Base-by-base conservation (phyloP, 2,888 invertebrate genomes). In the Chesias legatella region DNA sequence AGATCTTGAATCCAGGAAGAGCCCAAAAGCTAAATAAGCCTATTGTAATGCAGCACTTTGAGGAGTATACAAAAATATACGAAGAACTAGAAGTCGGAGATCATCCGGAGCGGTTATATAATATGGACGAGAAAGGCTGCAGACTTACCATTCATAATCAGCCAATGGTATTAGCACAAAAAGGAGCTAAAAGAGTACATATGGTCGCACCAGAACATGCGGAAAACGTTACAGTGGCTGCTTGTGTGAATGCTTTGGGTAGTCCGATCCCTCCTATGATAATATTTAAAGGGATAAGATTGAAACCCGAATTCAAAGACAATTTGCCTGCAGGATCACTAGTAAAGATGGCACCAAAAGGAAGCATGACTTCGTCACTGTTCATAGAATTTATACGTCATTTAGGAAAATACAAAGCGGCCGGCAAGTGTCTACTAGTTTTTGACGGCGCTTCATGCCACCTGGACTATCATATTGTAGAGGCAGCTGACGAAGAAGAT, bases 231-330 rank as follows among this genome's bases (percentile, higher is more conserved):
- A 64, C 67, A 22, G 46, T 66, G 10, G 66, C 63, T 6, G 51
- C 43, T 7, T 69, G 67, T 51, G 65, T 50, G n/a, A 71, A 61
- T 56, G 66, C 64, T 6, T n/a, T 60, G 26, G 67, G 63, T 7
- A 48, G 50, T 28, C 35, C 51, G 11, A 59, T 68, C 17, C 66
- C 63, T 13, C 66, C 66, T 0, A 53, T 66, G 46, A 53, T 73
- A 10, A 30, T 69, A 33, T 66, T 62, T 40, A 63, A 65, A 53
- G 25, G 25, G 25, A 7, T 8, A 25, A n/a, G 25, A 25, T 25
- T 25, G 9, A 25, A 25, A 53, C 3, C 48, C 13, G 47, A 21
- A 41, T 44, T 33, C 42, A 35, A 42, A 42, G 25, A 25, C 10
- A 25, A 25, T 25, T 25, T 25, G 9, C 9, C 23, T 23, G 23